Base-by-base conservation (phyloP, 2,888 invertebrate species). In the Tillus elongatus region DNA sequence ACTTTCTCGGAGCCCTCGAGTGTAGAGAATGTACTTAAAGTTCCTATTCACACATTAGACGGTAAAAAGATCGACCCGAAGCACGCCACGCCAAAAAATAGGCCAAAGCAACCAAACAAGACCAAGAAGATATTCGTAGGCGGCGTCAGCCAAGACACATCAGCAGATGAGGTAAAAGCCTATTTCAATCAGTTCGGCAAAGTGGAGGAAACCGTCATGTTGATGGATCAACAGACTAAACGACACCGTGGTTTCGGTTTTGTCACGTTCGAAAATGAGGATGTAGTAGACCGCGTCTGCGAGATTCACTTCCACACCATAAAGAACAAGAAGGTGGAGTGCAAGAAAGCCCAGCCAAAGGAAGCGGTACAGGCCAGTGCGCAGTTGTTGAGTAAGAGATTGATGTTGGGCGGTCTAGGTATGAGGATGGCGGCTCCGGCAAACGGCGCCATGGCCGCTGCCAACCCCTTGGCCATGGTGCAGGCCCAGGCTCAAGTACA, bases 51-150 rank as follows among this genome's bases (percentile, higher is more conserved):
- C 73, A 88, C 88, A 35, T 72, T 91, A 51, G 90, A 91, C 67
- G 90, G 90, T 46, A 91, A 91, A 68, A 87, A 90, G 67, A 91
- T 91, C 64, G 91, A 91, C 64, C 91, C 91, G 39, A 91, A 91
- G 60, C 89, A 90, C 70, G 90, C 90, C 40, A 90, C 90, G 34
- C 90, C 89, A 46, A 89, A 90, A 66, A 89, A 88, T 50, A 77
- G 88, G 19, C 87, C 88, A 28, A 82, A 86, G 54, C 78, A 77
- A 56, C 83, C 86, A 37, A 87, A 86, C 61, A 88, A 87, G 52
- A 90, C 89, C 70, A 90, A 90, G 71, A 59, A 60, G 24, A n/a
- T 19, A 19, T 19, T 6, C 24, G 24, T 90, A 13, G 90, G 90
- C 36, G 90, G 90, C 39, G 89, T 90, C 42, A 88, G 88, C 39